Evolutionary conservation across 2,888 invertebrate species (phyloP), one percentile per base, ranked within the genome.

Genomic region (Cosmia trapezina): DNA sequence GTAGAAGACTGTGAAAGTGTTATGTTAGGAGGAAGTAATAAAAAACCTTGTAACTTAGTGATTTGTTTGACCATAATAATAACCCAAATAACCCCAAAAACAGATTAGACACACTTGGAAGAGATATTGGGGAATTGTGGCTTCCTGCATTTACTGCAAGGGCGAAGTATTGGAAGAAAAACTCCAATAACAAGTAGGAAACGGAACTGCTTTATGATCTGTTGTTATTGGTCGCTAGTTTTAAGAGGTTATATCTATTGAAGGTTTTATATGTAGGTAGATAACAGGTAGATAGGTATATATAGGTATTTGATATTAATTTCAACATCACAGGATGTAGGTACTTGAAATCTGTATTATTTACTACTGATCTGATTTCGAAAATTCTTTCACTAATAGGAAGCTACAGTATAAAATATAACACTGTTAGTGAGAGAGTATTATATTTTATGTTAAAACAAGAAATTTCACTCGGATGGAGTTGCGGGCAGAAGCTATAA

Each of bases 151-250:
- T 72, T 54, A 71, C 54, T 77, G 64, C 73, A 57, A 60, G 54
- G 74, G 43, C 67, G 62, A 59, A 66, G 56, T 68, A 49, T 70
- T 57, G 53, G 47, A 53, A 73, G 65, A 64, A 76, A 73, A 83
- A 80, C 76, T 81, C 69, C 54, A 76, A 81, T 82, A 81, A 76
- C 65, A 73, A 83, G 68, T 59, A 76, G 81, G 77, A 83, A 81
- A 73, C 70, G 81, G 81, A 82, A 81, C 49, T 37, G 12, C 28
- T 62, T 75, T 65, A 62, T 76, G 67, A 53, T 68, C 57, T 56
- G 72, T 81, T 56, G 72, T 81, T 76, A 82, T 76, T 73, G 62
- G 67, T 22, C 37, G 28, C 66, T 78, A 68, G 68, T 81, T 83
- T 87, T 83, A 37, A 53, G 33, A 61, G 45, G 53, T 63, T 53